Evolutionary conservation across 2,797 vertebrate species (phyloP).

Genomic region (Taeniopygia guttata): DNA sequence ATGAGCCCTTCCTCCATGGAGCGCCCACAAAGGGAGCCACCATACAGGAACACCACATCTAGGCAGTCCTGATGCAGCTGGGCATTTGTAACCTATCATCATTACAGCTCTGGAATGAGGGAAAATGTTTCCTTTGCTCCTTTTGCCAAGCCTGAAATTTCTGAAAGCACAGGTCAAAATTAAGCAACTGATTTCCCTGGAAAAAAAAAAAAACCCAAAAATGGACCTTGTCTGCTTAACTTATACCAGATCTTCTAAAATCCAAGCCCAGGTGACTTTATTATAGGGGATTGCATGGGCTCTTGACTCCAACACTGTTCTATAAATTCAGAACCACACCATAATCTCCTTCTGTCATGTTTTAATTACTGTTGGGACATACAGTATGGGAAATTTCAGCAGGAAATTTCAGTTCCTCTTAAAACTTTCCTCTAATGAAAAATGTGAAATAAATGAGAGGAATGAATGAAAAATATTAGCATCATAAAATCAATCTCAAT

Average conservation of each 20-base stretch:
- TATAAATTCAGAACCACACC: neutral
- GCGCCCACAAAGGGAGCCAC: rapidly evolving
- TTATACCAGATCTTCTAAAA: neutral
- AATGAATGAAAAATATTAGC: neutral
- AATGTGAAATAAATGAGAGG: neutral
- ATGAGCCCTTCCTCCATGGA: rapidly evolving
- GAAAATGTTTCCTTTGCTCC: neutral
- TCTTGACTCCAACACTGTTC: rapidly evolving
- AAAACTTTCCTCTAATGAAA: neutral
- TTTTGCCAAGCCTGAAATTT: neutral
- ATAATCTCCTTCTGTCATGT: neutral
- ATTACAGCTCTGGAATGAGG: neutral
- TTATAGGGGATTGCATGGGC: neutral
- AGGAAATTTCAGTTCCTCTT: neutral
- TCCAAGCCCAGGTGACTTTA: neutral
- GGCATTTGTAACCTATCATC: neutral
- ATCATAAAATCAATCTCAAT: neutral
- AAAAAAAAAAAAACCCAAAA: neutral
- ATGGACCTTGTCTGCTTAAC: neutral
- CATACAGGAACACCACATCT: rapidly evolving
- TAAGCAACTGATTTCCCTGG: neutral
- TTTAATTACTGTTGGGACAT: neutral
- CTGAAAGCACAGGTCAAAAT: neutral
- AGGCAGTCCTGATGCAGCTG: neutral
- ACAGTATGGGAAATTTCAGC: neutral